These are phyloP conservation scores for Cavia aperea DNA, from an alignment of 2,113 vertebrate species.

Conservation along the genomic window DNA sequence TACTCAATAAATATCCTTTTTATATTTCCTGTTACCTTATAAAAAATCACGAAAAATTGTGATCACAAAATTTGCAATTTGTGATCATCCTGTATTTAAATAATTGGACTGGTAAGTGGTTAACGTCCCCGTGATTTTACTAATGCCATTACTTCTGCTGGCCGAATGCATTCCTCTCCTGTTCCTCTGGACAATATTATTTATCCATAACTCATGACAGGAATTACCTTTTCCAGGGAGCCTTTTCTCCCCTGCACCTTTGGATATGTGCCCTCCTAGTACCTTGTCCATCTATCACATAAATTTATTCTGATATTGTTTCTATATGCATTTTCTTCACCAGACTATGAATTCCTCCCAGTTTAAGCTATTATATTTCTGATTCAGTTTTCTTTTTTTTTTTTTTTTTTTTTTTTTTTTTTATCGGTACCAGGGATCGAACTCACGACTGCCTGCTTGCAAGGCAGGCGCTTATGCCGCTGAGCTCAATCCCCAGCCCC, in stretches of 20 bases:
- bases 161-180: background rate
- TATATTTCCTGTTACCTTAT: background rate
- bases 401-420: too few relatives aligned
- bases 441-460: too few relatives aligned
- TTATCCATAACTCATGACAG: background rate
- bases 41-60: background rate
- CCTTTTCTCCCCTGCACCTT: constrained; percentile 21
- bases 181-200: background rate
- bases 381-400: background rate
- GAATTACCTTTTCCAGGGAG: background rate
- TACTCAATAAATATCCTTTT: background rate
- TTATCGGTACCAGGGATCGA: too few relatives aligned
- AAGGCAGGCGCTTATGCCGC: too few relatives aligned
- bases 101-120: background rate
- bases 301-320: background rate
- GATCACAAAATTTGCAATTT: background rate
- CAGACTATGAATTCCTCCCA: background rate
- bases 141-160: background rate
- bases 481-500: too few relatives aligned
- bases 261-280: background rate
- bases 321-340: constrained; percentile 6
- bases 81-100: background rate
- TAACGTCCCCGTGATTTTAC: background rate
- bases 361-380: background rate
- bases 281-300: background rate